Percentiles rank a stretch among this genome's conserved stretches.
phyloP scores from a whole-genome alignment of 2,113 vertebrate genomes.

The Marcusenius ussheri region DNA sequence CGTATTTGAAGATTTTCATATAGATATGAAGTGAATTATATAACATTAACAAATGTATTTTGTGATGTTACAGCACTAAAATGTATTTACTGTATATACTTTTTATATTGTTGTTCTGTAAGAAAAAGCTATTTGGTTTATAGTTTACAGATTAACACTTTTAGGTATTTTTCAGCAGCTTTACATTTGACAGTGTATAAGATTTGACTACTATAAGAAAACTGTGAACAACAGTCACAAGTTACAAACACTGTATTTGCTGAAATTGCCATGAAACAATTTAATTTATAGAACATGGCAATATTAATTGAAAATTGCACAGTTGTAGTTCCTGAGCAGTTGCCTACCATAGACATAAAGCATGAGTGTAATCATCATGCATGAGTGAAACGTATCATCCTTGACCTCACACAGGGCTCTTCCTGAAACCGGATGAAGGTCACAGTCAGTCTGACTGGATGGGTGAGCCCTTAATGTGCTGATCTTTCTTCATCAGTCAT shows the following conservation, averaged over 20 bases:
- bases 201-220: background rate
- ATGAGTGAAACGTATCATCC: background rate
- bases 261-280: background rate
- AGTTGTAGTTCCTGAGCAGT: background rate
- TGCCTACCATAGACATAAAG: background rate
- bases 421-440: background rate
- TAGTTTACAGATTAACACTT: background rate
- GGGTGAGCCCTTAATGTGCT: background rate
- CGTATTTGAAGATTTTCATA: background rate
- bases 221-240: background rate
- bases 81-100: background rate
- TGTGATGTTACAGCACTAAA: background rate
- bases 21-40: background rate
- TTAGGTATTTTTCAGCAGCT: background rate
- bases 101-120: background rate
- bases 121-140: background rate
- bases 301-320: background rate
- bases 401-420: background rate
- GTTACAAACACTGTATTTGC: background rate
- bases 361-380: background rate
- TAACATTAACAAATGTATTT: background rate
- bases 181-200: background rate
- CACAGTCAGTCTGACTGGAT: background rate
- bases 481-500: background rate
- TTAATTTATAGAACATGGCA: background rate